Percentiles rank a stretch among this genome's conserved stretches.
phyloP scores from a whole-genome alignment of 2,888 invertebrate genomes.

The Stenurella melanura region DNA sequence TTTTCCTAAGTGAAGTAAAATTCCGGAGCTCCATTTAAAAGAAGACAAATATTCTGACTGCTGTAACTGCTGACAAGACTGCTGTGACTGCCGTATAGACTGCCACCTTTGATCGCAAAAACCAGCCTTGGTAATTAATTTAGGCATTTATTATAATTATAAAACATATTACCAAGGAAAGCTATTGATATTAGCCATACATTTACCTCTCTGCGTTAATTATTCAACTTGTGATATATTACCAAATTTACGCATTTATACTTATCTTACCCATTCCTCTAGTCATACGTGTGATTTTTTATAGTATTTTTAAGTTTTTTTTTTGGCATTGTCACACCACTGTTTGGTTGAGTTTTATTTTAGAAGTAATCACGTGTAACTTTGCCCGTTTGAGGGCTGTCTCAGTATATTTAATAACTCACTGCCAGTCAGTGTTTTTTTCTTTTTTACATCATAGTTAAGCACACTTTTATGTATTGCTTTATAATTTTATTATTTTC shows the following conservation, averaged over 20 bases:
- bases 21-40: no score
- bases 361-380: slow-evolving; percentile 53
- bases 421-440: slow-evolving; percentile 55
- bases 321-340: slow-evolving; percentile 71
- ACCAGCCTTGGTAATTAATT: no score
- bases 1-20: no score
- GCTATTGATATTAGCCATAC: slow-evolving; percentile 11
- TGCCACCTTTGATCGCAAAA: no score
- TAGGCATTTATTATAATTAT: no score
- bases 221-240: slow-evolving; percentile 38
- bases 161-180: no score
- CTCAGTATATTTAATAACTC: slow-evolving; percentile 42
- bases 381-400: not conserved
- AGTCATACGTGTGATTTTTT: slow-evolving; percentile 54
- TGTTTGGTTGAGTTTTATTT: slow-evolving; percentile 73
- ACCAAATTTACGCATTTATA: slow-evolving; percentile 31
- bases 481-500: slow-evolving; percentile 20
- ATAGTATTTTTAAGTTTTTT: slow-evolving; percentile 59
- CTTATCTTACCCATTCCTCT: slow-evolving; percentile 35
- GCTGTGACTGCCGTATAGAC: no score
- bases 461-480: slow-evolving; percentile 45
- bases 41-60: no score
- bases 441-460: slow-evolving; percentile 43
- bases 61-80: no score
- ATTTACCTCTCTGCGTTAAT: slow-evolving; percentile 6